Evolutionary conservation across 2,113 vertebrate genomes (phyloP).

Genomic region (Taxidea taxus): DNA sequence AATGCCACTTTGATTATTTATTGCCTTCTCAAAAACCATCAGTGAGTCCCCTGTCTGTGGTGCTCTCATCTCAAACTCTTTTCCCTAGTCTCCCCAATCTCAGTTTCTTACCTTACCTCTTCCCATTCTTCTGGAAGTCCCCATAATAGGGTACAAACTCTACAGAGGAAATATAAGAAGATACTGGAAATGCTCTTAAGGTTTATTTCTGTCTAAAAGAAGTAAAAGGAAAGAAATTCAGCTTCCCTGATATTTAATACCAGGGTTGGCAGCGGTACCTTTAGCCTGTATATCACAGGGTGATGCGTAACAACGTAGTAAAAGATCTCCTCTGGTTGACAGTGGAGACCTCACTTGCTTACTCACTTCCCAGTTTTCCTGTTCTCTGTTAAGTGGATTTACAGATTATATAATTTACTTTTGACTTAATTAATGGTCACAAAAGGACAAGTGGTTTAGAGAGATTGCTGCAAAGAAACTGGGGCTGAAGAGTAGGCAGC

Average conservation of each 20-base stretch:
- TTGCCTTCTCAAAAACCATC: not conserved
- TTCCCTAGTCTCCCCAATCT: not conserved
- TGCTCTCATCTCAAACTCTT: not conserved
- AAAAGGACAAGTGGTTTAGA: conserved; percentile 56
- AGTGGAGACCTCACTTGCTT: not conserved
- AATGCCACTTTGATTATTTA: not conserved
- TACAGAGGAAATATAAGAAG: not conserved
- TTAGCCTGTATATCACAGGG: fast-evolving
- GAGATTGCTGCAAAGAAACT: conserved; percentile 21
- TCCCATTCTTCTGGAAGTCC: not conserved
- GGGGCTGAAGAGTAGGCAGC: not conserved
- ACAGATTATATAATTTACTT: conserved; percentile 66
- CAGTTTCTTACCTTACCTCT: not conserved
- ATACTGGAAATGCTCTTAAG: not conserved
- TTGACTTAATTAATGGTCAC: conserved; percentile 68
- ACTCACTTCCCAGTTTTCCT: not conserved
- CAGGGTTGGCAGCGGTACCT: not conserved
- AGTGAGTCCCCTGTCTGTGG: not conserved
- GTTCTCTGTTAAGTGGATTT: conserved; percentile 65
- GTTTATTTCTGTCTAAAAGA: not conserved
- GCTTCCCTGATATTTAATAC: not conserved
- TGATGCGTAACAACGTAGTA: not conserved
- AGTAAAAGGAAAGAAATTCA: not conserved
- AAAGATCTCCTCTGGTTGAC: not conserved
- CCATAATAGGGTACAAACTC: not conserved